phyloP scores from a whole-genome alignment of 2,888 invertebrate genomes.

The Caenorhabditis sulstoni region DNA sequence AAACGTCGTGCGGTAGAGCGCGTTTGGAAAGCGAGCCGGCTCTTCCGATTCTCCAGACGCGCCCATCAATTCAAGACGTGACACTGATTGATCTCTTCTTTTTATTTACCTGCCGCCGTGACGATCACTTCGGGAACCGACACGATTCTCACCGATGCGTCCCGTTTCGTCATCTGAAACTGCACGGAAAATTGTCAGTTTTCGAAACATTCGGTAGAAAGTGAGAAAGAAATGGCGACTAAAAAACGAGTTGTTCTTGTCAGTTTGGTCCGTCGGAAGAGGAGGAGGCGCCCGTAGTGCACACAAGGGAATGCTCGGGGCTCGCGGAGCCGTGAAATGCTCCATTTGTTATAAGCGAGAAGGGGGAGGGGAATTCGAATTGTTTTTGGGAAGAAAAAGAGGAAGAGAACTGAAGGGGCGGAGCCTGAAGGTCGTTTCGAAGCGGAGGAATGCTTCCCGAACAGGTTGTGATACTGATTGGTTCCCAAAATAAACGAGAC shows the following conservation, averaged over 20 bases:
- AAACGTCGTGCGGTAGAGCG: not conserved
- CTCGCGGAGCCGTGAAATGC: slow-evolving; percentile 23
- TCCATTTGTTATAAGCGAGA: slow-evolving; percentile 6
- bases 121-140: slow-evolving; percentile 39
- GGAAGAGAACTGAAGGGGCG: not conserved
- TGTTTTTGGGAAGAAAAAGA: slow-evolving; percentile 1
- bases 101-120: slow-evolving; percentile 34
- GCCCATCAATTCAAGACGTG: not conserved
- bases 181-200: not conserved
- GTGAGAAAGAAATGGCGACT: not conserved
- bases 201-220: not conserved
- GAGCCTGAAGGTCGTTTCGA: slow-evolving; percentile 4
- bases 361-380: slow-evolving; percentile 2
- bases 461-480: slow-evolving; percentile 12
- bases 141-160: slow-evolving; percentile 18
- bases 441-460: not conserved
- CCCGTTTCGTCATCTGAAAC: slow-evolving; percentile 15
- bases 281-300: slow-evolving; percentile 24
- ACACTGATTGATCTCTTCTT: slow-evolving; percentile 11
- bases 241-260: slow-evolving; percentile 44
- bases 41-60: not conserved
- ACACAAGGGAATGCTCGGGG: slow-evolving; percentile 52
- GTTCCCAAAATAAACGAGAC: slow-evolving; percentile 18
- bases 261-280: slow-evolving; percentile 3
- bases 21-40: not conserved